Evolutionary conservation across 2,113 vertebrate species (phyloP).

Genomic region (Thymallus thymallus): DNA sequence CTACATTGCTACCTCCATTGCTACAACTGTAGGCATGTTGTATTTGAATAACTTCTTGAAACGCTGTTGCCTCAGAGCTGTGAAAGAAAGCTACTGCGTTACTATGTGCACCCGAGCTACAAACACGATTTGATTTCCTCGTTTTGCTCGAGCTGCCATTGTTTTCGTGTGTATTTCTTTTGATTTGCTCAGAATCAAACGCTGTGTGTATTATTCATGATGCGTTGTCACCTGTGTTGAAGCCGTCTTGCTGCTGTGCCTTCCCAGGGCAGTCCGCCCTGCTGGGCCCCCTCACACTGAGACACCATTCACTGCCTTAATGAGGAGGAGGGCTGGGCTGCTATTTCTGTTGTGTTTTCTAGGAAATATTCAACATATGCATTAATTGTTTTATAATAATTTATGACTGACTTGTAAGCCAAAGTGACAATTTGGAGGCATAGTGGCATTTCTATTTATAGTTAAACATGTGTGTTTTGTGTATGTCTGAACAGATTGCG

Average conservation of each 20-base stretch:
- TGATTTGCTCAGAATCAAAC: too few relatives aligned
- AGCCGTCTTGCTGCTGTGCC: background rate
- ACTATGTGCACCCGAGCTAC: too few relatives aligned
- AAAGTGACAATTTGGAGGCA: background rate
- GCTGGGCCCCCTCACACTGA: too few relatives aligned
- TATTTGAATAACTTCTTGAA: too few relatives aligned
- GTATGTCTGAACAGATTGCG: slow-evolving; percentile 69
- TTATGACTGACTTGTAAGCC: background rate
- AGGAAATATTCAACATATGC: background rate
- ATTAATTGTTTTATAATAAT: too few relatives aligned
- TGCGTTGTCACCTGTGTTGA: background rate
- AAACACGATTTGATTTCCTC: too few relatives aligned
- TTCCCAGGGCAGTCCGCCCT: too few relatives aligned
- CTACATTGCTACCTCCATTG: background rate
- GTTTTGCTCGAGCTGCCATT: too few relatives aligned
- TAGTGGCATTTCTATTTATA: background rate
- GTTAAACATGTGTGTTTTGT: background rate
- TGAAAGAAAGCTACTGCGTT: too few relatives aligned
- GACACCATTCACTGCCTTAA: background rate
- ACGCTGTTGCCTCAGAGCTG: too few relatives aligned
- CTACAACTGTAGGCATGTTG: background rate
- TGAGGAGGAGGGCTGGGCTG: background rate
- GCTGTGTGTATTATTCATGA: background rate
- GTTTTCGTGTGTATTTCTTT: too few relatives aligned
- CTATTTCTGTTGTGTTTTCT: background rate